Percentiles rank a stretch among this genome's conserved stretches.
Conservation (phyloP, 2,888 invertebrate species). For the Neoaliturus tenellus region DNA sequence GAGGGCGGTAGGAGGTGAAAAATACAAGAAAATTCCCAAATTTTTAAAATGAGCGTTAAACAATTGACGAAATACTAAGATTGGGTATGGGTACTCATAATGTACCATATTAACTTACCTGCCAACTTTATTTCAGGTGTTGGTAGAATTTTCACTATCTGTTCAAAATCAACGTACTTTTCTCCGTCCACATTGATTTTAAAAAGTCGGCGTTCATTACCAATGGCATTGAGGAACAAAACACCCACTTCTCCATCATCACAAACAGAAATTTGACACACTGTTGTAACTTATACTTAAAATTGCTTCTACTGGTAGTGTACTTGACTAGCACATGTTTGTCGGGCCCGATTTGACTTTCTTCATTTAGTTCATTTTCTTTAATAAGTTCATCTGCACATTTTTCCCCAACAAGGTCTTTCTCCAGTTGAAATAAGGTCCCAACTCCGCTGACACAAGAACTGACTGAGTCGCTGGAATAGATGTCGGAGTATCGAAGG, state of each 20-base stretch:
- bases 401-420: background rate
- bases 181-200: conserved; percentile 14
- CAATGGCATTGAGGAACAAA: background rate
- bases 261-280: conserved; percentile 2
- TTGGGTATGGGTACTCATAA: no score
- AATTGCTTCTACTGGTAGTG: background rate
- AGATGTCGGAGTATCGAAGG: conserved; percentile 29
- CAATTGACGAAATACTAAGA: no score
- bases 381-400: background rate
- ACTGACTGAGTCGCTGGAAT: conserved; percentile 11
- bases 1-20: no score
- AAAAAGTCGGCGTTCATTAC: conserved; percentile 1
- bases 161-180: background rate
- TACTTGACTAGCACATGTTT: conserved; percentile 15
- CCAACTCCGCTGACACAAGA: background rate
- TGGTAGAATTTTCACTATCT: background rate
- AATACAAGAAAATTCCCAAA: no score
- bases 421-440: no score
- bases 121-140: conserved; percentile 9
- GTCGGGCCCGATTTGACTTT: conserved; percentile 15
- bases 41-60: no score
- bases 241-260: conserved; percentile 24
- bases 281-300: conserved; percentile 3
- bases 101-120: no score
- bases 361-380: conserved; percentile 1